Evolutionary conservation across 1,140 invertebrate species (phyloP), one percentile per base, ranked within the genome.

Genomic region (Centruroides sculpturatus): DNA sequence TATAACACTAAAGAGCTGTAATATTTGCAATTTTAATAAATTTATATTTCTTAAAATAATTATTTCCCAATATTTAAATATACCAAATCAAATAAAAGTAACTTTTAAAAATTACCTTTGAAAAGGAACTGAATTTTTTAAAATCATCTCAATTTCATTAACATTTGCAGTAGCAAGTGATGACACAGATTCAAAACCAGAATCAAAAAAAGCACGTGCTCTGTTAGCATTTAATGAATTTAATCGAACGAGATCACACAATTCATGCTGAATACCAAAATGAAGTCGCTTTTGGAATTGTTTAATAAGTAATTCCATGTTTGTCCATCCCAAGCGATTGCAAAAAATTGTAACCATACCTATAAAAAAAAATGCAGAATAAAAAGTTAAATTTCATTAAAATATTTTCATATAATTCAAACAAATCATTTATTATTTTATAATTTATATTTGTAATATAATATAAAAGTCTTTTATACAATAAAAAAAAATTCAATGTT

Each of bases 281-380:
- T 91, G 87, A 35, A 99, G 77, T 13, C 96, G 82, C 66, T 87
- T 83, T 78, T 96, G 90, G 75, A 98, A 98, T 74, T 96, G 88
- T 5, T 84, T 83, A 11, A 99, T 80, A 3, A 99, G 76, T 46
- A 94, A 75, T 73, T 95, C 88, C 59, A 99, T 77, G 69, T 85
- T 92, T 58, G 81, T 81, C 94, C 94, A 99, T 4, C 92, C 88
- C n/a, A 99, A 74, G 55, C 91, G 83, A 67, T 82, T 82, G 76
- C 92, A 94, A 76, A 97, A 96, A 34, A 86, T 83, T 3, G 89
- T 92, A 1, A 96, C 85, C 23, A 23, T 23, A 23, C 23, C 23
- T 23, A 23, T 23, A 23, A 23, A 1, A 0, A 23, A 23, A 23
- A 23, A 2, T 23, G 23, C 23, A 23, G 2, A 23, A 23, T 23